phyloP scores from a whole-genome alignment of 2,888 invertebrate species.

The Cremastinae sp. region DNA sequence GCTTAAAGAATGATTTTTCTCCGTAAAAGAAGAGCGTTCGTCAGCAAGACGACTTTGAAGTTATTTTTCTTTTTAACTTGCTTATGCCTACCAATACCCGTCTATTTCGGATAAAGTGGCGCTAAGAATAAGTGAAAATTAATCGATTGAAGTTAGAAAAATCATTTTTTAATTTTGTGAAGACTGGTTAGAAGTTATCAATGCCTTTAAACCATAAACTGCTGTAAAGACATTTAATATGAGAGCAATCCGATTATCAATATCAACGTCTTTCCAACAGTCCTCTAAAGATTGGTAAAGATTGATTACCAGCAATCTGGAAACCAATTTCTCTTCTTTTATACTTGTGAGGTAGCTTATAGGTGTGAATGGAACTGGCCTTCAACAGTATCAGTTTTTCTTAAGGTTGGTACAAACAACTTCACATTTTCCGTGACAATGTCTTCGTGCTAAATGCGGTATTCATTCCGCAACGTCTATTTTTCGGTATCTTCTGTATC shows the following conservation, averaged over 20 bases:
- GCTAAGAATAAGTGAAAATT: too few species aligned
- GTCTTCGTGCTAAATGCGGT: slow-evolving; percentile 29
- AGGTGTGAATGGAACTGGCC: too few species aligned
- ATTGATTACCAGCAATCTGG: too few species aligned
- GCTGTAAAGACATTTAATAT: too few species aligned
- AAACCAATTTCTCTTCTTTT: background rate
- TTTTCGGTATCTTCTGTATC: background rate
- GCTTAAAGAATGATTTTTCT: background rate
- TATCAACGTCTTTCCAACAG: too few species aligned
- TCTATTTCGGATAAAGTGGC: background rate
- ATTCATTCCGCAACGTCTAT: slow-evolving; percentile 24
- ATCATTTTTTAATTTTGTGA: too few species aligned
- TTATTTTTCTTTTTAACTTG: background rate
- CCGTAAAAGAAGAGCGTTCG: background rate
- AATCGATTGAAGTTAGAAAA: background rate
- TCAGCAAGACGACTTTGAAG: background rate
- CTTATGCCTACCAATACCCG: background rate
- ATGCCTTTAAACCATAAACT: too few species aligned
- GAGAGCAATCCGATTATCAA: too few species aligned
- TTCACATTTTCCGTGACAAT: slow-evolving; percentile 5
- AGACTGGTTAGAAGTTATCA: too few species aligned
- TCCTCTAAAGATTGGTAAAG: too few species aligned
- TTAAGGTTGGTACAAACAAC: background rate
- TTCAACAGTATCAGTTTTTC: too few species aligned
- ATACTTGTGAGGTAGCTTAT: too few species aligned